Percentiles rank a stretch among this genome's conserved stretches.
phyloP scores from a whole-genome alignment of 1,140 invertebrate species.

The Drosophila ironensis region DNA sequence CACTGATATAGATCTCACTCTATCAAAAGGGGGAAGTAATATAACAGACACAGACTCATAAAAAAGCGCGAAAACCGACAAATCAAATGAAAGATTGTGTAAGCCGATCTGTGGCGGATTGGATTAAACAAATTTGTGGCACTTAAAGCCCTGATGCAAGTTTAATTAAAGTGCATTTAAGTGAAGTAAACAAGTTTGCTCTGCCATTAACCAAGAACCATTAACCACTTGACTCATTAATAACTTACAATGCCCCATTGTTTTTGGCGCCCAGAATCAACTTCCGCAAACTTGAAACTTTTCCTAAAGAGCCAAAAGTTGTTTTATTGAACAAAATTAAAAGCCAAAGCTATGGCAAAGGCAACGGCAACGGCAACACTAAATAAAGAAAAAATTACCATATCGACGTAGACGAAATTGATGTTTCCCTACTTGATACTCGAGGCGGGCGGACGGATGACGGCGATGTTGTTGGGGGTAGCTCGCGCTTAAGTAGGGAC shows the following conservation, averaged over 20 bases:
- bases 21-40: slow-evolving; percentile 34
- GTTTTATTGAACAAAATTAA: slow-evolving; percentile 22
- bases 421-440: slow-evolving; percentile 58
- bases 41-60: background rate
- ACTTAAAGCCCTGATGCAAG: background rate
- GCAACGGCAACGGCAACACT: slow-evolving; percentile 25
- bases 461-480: slow-evolving; percentile 39
- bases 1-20: slow-evolving; percentile 32
- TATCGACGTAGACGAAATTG: slow-evolving; percentile 52
- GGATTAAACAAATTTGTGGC: background rate
- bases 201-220: slow-evolving; percentile 2
- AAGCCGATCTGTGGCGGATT: background rate
- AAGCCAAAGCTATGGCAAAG: slow-evolving; percentile 6
- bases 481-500: slow-evolving; percentile 64
- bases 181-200: background rate
- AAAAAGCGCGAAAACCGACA: background rate
- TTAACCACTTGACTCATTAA: slow-evolving; percentile 39
- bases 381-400: slow-evolving; percentile 30
- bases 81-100: background rate
- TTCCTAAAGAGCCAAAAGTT: slow-evolving; percentile 1
- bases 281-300: slow-evolving; percentile 43
- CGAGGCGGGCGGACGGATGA: slow-evolving; percentile 28
- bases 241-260: slow-evolving; percentile 31
- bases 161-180: background rate
- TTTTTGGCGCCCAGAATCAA: slow-evolving; percentile 13